Conservation (phyloP, 2,888 invertebrate species). For the Leucania comma region DNA sequence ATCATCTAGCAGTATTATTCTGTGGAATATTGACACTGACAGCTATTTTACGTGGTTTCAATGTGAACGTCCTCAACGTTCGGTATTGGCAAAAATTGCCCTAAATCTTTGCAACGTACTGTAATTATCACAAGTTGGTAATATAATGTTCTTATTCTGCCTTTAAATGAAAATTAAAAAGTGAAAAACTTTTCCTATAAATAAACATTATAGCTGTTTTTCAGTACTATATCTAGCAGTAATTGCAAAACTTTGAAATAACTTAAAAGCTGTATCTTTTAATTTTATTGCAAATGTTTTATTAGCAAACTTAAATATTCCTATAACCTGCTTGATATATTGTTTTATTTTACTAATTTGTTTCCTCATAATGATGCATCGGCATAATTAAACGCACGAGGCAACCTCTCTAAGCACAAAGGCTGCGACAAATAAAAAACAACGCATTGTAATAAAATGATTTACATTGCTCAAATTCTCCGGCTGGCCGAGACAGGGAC, state of each 20-base stretch:
- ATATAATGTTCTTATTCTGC: not conserved
- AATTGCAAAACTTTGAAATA: slow-evolving; percentile 39
- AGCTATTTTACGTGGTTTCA: not conserved
- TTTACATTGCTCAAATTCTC: slow-evolving; percentile 89
- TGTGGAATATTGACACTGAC: not conserved
- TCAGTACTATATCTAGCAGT: slow-evolving; percentile 10
- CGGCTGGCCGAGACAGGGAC: slow-evolving; percentile 84
- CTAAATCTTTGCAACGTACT: not conserved
- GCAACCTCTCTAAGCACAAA: slow-evolving; percentile 81
- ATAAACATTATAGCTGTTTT: slow-evolving; percentile 11
- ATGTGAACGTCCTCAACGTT: not conserved
- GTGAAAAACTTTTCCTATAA: slow-evolving; percentile 18
- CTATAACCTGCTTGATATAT: slow-evolving; percentile 22
- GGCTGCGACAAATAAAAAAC: slow-evolving; percentile 83
- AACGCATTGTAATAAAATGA: slow-evolving; percentile 88
- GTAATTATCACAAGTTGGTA: not conserved
- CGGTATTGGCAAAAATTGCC: not conserved
- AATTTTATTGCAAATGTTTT: slow-evolving; percentile 41
- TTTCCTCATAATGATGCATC: slow-evolving; percentile 63
- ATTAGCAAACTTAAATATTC: slow-evolving; percentile 37
- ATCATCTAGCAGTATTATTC: not conserved
- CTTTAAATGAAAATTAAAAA: not conserved
- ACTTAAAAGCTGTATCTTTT: slow-evolving; percentile 16
- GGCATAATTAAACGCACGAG: slow-evolving; percentile 74
- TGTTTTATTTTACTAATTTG: slow-evolving; percentile 62